Evolutionary conservation across 2,113 vertebrate species (phyloP).

Genomic region (Pao palembangensis): DNA sequence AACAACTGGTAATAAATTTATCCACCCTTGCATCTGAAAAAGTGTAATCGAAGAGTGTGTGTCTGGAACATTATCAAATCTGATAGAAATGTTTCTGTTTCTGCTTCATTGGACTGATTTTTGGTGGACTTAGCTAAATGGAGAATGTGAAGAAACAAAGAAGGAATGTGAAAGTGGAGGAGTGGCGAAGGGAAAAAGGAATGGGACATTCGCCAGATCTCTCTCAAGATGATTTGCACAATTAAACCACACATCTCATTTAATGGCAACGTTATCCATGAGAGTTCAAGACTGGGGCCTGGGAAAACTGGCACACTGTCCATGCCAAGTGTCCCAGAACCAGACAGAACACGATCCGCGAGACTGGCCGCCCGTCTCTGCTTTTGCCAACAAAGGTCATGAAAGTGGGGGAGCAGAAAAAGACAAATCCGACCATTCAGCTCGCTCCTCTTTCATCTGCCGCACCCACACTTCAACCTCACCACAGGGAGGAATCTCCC

Average conservation of each 20-base stretch:
- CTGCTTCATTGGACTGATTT: constrained; percentile 57
- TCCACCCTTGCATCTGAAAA: constrained; percentile 30
- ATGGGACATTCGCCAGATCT: constrained; percentile 52
- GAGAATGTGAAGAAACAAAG: constrained; percentile 20
- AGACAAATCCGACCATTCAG: constrained; percentile 47
- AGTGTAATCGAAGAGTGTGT: constrained; percentile 1
- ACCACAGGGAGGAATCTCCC: constrained; percentile 51
- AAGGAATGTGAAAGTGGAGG: constrained; percentile 27
- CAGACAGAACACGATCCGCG: constrained; percentile 12
- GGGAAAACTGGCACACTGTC: constrained; percentile 51
- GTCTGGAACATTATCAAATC: constrained; percentile 42
- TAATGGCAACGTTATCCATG: constrained; percentile 55
- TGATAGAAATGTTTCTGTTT: constrained; percentile 49
- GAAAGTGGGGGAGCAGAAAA: constrained; percentile 44
- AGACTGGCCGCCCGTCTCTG: not conserved
- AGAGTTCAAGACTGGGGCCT: constrained; percentile 62
- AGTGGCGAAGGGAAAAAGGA: not conserved
- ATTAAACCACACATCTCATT: constrained; percentile 62
- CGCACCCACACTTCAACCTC: constrained; percentile 54
- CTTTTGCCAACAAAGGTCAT: constrained; percentile 14
- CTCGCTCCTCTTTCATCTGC: constrained; percentile 55
- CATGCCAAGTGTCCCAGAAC: constrained; percentile 35
- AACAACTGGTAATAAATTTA: constrained; percentile 64
- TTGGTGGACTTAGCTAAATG: constrained; percentile 40
- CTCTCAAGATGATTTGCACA: constrained; percentile 46